Evolutionary conservation across 2,797 vertebrate species (phyloP), one percentile per base, ranked within the genome.

Genomic region (Apodemus agrarius): DNA sequence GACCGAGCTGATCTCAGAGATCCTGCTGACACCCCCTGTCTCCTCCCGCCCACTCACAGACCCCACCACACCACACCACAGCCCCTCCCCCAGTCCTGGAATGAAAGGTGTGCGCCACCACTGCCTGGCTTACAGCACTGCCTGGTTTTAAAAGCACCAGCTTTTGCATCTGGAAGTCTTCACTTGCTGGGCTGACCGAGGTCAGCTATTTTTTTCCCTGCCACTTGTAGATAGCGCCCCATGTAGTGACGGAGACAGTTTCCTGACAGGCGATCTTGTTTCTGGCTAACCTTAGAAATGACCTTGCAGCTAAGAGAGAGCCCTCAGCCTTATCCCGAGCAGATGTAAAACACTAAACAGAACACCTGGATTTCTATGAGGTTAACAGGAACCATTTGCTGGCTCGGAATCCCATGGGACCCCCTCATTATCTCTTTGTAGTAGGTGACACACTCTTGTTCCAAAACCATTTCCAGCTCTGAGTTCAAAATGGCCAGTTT

Each of bases 171-270:
- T 95, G 95, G 74, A 94, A 80, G 74, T 69, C 29, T 74, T 88
- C 57, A 16, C 65, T 1, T n/a, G 46, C 85, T 72, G 22, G 84
- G 57, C 75, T 34, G 24, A 75, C 22, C 0, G 37, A 96, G 93
- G 95, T 72, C 96, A 96, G 95, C 93, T 98, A 98, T 98, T 98
- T 98, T 98, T 97, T 97, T 91, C 86, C 87, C 93, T 31, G 31
- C 97, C 96, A 97, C 98, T 97, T 96, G 59, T 31, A 95, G 88
- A 95, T 92, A 93, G 40, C 87, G 52, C 57, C 83, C 67, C 89
- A 61, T 9, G 52, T 52, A 54, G 82, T 97, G 95, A 96, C 90
- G 93, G 79, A 95, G 93, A 89, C 84, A 87, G 37, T 79, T 91
- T 75, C 29, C 54, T 76, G 82, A 95, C 92, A 95, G 37, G 63